Percentiles rank a stretch among this genome's conserved stretches.
These are phyloP conservation scores for Coptodon bakossiorum DNA, from an alignment of 2,113 vertebrate genomes.

Conservation along the genomic window DNA sequence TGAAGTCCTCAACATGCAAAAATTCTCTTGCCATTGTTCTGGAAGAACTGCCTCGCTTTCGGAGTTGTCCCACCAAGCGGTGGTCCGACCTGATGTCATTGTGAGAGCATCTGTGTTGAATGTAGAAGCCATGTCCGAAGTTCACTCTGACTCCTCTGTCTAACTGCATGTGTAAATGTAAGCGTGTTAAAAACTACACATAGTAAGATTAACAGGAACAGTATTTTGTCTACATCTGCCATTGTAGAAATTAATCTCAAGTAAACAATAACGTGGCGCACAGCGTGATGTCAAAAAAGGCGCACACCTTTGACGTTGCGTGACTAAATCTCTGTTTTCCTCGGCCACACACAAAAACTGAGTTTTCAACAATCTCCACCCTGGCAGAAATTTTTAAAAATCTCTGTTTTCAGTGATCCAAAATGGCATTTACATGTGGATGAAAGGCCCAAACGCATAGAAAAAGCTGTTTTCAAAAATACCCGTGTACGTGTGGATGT, in stretches of 20 bases:
- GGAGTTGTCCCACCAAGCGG: not conserved
- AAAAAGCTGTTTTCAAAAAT: not conserved
- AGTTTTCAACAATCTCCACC: not conserved
- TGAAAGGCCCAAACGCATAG: accelerated
- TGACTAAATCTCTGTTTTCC: not conserved
- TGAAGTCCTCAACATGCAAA: not conserved
- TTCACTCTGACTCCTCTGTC: not conserved
- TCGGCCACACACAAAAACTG: accelerated
- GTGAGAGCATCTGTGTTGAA: not conserved
- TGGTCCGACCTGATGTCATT: not conserved
- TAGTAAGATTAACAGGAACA: not conserved
- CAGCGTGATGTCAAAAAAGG: not conserved
- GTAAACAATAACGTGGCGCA: not conserved
- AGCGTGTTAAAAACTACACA: not conserved
- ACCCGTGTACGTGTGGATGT: not conserved
- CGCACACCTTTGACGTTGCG: accelerated
- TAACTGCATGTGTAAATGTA: not conserved
- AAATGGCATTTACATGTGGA: not conserved
- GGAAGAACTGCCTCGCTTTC: not conserved
- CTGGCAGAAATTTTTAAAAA: not conserved
- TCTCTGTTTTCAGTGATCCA: not conserved
- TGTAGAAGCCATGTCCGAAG: not conserved
- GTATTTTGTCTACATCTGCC: not conserved
- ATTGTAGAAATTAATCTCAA: accelerated
- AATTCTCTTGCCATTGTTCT: accelerated